phyloP scores from a whole-genome alignment of 2,888 invertebrate genomes.

The Aspidiotus destructor region DNA sequence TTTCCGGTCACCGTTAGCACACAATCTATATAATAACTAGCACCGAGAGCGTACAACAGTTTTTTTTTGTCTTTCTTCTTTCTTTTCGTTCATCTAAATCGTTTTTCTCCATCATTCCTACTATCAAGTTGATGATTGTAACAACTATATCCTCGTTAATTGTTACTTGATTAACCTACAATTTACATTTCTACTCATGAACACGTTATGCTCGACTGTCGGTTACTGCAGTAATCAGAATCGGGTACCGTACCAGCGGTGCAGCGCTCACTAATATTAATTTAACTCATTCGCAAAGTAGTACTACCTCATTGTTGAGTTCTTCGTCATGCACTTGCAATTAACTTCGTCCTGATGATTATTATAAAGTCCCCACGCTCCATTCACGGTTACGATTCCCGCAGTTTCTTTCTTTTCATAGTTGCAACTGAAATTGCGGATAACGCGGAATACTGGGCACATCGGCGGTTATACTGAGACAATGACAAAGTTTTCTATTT shows the following conservation, averaged over 20 bases:
- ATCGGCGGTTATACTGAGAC: no score
- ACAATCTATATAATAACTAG: no score
- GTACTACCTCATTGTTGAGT: not conserved
- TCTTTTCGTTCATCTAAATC: not conserved
- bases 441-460: no score
- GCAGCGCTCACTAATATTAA: not conserved
- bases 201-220: slow-evolving; percentile 4
- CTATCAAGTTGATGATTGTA: not conserved
- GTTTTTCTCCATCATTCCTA: not conserved
- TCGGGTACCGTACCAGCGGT: slow-evolving; percentile 23
- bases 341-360: slow-evolving; percentile 9
- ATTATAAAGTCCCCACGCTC: not conserved
- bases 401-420: not conserved
- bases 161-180: slow-evolving; percentile 31
- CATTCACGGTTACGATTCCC: not conserved
- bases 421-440: no score
- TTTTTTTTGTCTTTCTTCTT: slow-evolving; percentile 3
- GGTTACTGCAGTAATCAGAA: slow-evolving; percentile 14
- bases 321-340: slow-evolving; percentile 1
- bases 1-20: not conserved
- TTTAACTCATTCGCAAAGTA: not conserved
- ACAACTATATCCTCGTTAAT: slow-evolving; percentile 25
- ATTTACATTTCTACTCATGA: slow-evolving; percentile 20
- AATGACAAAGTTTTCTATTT: no score
- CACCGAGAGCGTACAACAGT: not conserved